These are phyloP conservation scores for Panopea generosa DNA, from an alignment of 2,888 invertebrate genomes.

Conservation along the genomic window DNA sequence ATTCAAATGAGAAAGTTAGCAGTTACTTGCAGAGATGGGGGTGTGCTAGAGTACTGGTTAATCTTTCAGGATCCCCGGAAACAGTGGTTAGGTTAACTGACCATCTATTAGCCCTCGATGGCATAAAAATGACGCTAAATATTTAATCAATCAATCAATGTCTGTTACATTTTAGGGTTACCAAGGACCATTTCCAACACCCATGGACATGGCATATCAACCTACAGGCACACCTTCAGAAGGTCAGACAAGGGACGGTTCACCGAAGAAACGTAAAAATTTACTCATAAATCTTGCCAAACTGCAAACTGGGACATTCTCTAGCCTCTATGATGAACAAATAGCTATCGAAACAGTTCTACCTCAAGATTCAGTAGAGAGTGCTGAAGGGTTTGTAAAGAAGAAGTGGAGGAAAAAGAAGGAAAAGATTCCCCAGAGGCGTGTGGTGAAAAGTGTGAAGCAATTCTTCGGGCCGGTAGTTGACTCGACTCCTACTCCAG, in stretches of 20 bases:
- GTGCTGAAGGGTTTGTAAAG: constrained; percentile 35
- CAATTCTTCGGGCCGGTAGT: constrained; percentile 83
- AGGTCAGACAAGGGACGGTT: constrained; percentile 39
- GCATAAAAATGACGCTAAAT: too few relatives aligned
- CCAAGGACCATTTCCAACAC: constrained; percentile 63
- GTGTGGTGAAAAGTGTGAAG: constrained; percentile 74
- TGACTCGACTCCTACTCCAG: constrained; percentile 59
- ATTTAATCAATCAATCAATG: too few relatives aligned
- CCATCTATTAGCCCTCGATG: too few relatives aligned
- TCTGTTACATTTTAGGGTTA: constrained; percentile 46
- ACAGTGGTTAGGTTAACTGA: too few relatives aligned
- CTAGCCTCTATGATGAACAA: constrained; percentile 76
- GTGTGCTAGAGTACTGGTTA: too few relatives aligned
- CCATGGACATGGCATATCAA: constrained; percentile 56
- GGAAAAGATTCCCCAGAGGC: constrained; percentile 61
- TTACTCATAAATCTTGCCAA: constrained; percentile 79
- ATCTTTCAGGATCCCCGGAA: too few relatives aligned
- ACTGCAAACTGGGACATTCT: constrained; percentile 76
- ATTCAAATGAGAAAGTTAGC: too few relatives aligned
- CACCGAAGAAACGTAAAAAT: constrained; percentile 70
- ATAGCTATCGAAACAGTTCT: constrained; percentile 74
- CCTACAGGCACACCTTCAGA: constrained; percentile 54
- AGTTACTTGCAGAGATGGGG: too few relatives aligned
- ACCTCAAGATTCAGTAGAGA: constrained; percentile 64
- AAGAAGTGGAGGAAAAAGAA: constrained; percentile 61